A percentile compares a stretch with the other conserved stretches of the same genome.
Conservation (phyloP, 2,113 vertebrate genomes). For the Oreochromis aureus region DNA sequence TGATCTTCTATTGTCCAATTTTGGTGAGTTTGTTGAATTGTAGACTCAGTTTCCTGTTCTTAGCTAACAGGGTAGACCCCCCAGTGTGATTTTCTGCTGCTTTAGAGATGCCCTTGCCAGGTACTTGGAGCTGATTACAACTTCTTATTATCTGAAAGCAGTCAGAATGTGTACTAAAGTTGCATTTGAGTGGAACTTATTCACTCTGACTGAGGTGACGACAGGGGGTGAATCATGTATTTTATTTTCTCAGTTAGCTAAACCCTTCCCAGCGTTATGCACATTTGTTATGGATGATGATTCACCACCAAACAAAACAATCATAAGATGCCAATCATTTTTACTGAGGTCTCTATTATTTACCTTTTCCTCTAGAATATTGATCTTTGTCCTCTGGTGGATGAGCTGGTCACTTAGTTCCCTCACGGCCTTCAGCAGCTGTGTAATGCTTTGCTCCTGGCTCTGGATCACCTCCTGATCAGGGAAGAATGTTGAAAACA, state of each 20-base stretch:
- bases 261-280: not conserved
- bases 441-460: slow-evolving; percentile 65
- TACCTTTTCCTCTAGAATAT: slow-evolving; percentile 68
- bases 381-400: slow-evolving; percentile 67
- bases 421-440: slow-evolving; percentile 63
- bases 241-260: not conserved
- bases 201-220: not conserved
- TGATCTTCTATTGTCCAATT: not conserved
- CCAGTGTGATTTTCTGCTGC: not conserved
- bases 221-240: not conserved
- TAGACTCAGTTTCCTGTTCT: not conserved
- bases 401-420: slow-evolving; percentile 68
- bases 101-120: not conserved
- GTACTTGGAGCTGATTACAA: not conserved
- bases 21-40: not conserved
- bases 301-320: not conserved
- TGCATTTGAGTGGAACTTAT: not conserved
- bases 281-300: not conserved
- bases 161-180: not conserved
- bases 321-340: not conserved
- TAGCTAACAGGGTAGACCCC: not conserved
- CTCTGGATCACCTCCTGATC: slow-evolving; percentile 61
- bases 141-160: no score
- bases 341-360: not conserved
- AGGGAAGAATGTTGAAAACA: not conserved